phyloP scores from a whole-genome alignment of 2,797 vertebrate genomes.

The Pseudocheirus occidentalis region DNA sequence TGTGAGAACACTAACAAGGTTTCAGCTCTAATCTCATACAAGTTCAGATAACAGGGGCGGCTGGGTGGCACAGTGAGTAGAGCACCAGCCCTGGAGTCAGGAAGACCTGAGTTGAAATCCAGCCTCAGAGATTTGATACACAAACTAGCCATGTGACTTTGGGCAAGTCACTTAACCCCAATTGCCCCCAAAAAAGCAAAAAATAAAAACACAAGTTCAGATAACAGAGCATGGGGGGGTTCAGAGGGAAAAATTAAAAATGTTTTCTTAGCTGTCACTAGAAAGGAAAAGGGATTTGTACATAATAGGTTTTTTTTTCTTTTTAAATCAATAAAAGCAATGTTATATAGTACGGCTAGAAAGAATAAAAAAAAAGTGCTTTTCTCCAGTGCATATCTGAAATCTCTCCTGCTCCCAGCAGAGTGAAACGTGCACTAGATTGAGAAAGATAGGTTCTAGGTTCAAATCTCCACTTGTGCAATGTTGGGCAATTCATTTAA shows the following conservation, averaged over 20 bases:
- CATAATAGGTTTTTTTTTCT: background rate
- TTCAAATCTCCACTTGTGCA: background rate
- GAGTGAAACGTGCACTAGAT: background rate
- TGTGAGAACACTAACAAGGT: background rate
- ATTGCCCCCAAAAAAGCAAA: too few relatives aligned
- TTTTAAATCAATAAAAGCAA: background rate
- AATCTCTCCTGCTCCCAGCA: background rate
- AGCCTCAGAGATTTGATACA: too few relatives aligned
- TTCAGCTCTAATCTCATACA: slow-evolving; percentile 27
- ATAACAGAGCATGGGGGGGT: background rate
- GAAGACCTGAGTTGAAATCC: too few relatives aligned
- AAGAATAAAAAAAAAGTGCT: background rate
- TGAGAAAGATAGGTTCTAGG: background rate
- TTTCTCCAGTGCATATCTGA: background rate
- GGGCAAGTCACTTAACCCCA: too few relatives aligned
- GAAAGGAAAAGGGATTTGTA: background rate
- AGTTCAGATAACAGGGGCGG: slow-evolving; percentile 3
- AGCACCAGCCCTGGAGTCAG: too few relatives aligned
- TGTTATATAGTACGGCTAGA: background rate
- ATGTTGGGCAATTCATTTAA: background rate
- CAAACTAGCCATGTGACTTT: too few relatives aligned
- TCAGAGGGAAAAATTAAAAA: slow-evolving; percentile 17
- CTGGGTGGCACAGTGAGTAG: too few relatives aligned
- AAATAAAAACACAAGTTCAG: slow-evolving; percentile 23
- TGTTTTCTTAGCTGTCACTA: slow-evolving; percentile 12